Evolutionary conservation across 2,113 vertebrate genomes (phyloP).

Genomic region (Menidia beryllina): DNA sequence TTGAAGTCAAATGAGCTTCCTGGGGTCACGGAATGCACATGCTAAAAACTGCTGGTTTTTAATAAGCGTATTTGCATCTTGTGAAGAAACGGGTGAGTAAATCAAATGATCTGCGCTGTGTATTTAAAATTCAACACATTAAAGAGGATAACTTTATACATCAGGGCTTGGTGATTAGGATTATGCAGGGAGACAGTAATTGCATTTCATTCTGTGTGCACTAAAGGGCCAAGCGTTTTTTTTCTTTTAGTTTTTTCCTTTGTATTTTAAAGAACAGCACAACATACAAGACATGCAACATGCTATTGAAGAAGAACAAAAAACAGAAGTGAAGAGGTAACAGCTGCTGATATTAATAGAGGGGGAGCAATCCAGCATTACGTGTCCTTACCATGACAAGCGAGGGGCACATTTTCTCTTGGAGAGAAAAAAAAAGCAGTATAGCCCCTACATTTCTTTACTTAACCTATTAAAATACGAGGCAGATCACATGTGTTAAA

Average conservation of each 20-base stretch:
- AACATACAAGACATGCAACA: conserved; percentile 33
- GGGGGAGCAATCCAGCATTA: conserved; percentile 17
- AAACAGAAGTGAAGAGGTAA: background rate
- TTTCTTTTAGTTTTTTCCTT: background rate
- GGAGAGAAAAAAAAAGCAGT: background rate
- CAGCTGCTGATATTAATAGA: conserved; percentile 25
- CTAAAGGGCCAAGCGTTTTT: conserved; percentile 49
- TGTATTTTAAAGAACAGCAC: no score
- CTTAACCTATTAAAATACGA: no score
- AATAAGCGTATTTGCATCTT: conserved; percentile 80
- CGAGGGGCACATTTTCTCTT: background rate
- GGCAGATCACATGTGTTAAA: background rate
- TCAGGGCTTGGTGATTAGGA: conserved; percentile 72
- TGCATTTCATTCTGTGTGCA: conserved; percentile 69
- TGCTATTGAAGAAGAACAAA: conserved; percentile 30
- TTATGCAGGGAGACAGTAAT: conserved; percentile 69
- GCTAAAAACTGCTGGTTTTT: conserved; percentile 66
- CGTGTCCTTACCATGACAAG: background rate
- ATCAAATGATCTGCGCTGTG: conserved; percentile 68
- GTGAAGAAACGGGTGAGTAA: conserved; percentile 52
- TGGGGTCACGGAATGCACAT: conserved; percentile 46
- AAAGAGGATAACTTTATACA: conserved; percentile 72
- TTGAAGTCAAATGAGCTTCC: conserved; percentile 38
- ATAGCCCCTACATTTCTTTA: background rate
- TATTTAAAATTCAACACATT: conserved; percentile 80